Evolutionary conservation across 2,113 vertebrate genomes (phyloP).

Genomic region (Danionella cerebrum): DNA sequence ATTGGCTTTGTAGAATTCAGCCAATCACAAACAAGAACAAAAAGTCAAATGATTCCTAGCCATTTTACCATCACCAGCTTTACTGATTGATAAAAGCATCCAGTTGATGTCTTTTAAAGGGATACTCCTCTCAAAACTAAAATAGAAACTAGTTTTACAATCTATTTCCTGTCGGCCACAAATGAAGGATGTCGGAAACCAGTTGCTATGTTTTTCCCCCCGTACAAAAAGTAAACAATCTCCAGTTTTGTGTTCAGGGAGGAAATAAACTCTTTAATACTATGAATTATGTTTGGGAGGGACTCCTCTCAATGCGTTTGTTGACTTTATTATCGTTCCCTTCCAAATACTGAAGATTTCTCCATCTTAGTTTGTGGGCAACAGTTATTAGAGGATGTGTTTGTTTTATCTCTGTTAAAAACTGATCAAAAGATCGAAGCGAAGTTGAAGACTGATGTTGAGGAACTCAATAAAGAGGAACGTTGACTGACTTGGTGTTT

Average conservation of each 20-base stretch:
- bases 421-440: neutral
- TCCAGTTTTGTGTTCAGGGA: too few relatives aligned
- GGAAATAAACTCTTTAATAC: too few relatives aligned
- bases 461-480: conserved; percentile 31
- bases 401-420: conserved; percentile 23
- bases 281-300: too few relatives aligned
- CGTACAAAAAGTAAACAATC: too few relatives aligned
- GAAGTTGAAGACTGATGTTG: neutral
- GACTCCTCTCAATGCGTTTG: neutral
- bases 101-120: too few relatives aligned
- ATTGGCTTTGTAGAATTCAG: too few relatives aligned
- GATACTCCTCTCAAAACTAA: too few relatives aligned
- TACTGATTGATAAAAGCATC: too few relatives aligned
- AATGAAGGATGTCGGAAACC: too few relatives aligned
- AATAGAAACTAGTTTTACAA: too few relatives aligned
- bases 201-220: too few relatives aligned
- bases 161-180: too few relatives aligned
- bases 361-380: neutral
- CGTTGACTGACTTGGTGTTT: conserved; percentile 16
- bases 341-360: neutral
- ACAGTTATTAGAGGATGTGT: conserved; percentile 2
- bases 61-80: conserved; percentile 1
- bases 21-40: conserved; percentile 36
- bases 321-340: neutral
- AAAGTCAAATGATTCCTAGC: conserved; percentile 17